Conservation (phyloP, 2,888 invertebrate species). For the Brachynemurus nebulosus region DNA sequence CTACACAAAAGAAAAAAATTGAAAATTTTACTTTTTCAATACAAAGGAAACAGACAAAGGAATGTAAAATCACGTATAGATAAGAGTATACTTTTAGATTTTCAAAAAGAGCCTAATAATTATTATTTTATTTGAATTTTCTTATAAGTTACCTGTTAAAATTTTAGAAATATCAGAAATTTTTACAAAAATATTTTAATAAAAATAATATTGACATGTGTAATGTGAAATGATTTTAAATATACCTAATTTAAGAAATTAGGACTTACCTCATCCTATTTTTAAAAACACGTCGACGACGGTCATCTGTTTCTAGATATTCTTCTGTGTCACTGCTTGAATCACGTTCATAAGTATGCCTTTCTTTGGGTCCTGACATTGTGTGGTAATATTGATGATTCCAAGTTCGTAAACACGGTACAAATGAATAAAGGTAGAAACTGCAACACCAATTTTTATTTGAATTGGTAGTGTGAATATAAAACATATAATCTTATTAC, state of each 20-base stretch:
- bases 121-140: too few relatives aligned
- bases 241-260: too few relatives aligned
- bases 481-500: conserved; percentile 5
- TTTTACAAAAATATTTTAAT: too few relatives aligned
- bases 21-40: too few relatives aligned
- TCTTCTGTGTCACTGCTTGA: conserved; percentile 82
- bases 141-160: too few relatives aligned
- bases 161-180: too few relatives aligned
- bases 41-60: too few relatives aligned
- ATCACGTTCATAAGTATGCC: conserved; percentile 28
- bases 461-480: neutral
- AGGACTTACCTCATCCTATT: conserved; percentile 48
- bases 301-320: conserved; percentile 58
- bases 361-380: conserved; percentile 9
- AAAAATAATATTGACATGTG: too few relatives aligned
- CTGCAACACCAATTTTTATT: conserved; percentile 1
- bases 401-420: conserved; percentile 9
- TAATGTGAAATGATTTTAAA: neutral
- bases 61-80: too few relatives aligned
- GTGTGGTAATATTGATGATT: neutral
- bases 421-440: conserved; percentile 4
- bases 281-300: conserved; percentile 49
- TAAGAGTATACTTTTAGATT: too few relatives aligned
- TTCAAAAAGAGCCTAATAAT: too few relatives aligned
- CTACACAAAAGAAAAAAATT: too few relatives aligned